Conservation (phyloP, 2,113 vertebrate genomes). For the human (Homo sapiens) region DNA sequence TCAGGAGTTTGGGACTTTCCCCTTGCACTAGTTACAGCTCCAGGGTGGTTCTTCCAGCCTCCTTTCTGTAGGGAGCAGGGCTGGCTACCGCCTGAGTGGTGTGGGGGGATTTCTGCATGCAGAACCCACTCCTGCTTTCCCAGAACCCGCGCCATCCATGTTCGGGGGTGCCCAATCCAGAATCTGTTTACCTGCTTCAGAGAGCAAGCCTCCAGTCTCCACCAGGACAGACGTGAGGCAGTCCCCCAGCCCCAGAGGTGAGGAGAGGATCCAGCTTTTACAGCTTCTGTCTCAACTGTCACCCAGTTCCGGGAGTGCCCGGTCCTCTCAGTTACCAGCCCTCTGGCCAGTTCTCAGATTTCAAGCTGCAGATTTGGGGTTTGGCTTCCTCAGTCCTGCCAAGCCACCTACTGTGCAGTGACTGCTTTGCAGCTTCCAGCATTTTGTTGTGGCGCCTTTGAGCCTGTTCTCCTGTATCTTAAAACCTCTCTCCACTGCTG, state of each 20-base stretch:
- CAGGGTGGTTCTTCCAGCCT: not conserved
- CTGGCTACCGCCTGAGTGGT: accelerated
- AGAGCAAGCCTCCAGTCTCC: too few relatives aligned
- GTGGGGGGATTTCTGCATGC: not conserved
- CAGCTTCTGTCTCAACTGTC: too few relatives aligned
- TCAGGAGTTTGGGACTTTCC: not conserved
- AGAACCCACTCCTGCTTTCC: not conserved
- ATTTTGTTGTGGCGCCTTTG: accelerated
- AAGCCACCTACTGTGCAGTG: accelerated
- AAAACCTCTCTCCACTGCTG: not conserved
- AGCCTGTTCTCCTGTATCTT: not conserved
- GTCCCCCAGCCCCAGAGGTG: not conserved
- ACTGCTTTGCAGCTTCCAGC: accelerated
- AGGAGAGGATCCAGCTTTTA: too few relatives aligned
- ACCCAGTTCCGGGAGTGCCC: not conserved
- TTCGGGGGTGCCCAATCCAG: not conserved
- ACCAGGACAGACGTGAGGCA: not conserved
- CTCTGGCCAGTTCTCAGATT: not conserved
- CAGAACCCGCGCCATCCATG: accelerated
- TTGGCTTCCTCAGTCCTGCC: not conserved
- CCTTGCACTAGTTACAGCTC: not conserved
- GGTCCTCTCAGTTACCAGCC: accelerated
- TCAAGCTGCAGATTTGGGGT: too few relatives aligned
- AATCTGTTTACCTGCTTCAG: too few relatives aligned
- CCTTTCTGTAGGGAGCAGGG: not conserved